phyloP scores from a whole-genome alignment of 2,888 invertebrate genomes.

The Sinhomidia bicolor region DNA sequence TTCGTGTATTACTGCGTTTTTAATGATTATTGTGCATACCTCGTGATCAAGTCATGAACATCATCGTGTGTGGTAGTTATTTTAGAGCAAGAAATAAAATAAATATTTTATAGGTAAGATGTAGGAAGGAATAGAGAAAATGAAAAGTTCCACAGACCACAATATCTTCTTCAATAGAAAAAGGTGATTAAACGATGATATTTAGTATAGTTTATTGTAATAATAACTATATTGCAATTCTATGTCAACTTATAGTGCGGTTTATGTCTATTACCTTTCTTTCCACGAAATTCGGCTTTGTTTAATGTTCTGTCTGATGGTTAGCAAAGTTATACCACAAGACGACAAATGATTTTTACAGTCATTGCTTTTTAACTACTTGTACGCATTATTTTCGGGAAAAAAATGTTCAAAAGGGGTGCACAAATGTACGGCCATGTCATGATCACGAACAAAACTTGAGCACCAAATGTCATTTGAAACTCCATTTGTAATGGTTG shows the following conservation, averaged over 20 bases:
- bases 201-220: too few species aligned
- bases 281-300: slow-evolving; percentile 56
- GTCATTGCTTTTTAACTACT: slow-evolving; percentile 37
- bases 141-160: background rate
- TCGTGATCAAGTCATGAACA: slow-evolving; percentile 27
- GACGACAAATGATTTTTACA: background rate
- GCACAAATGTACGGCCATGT: background rate
- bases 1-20: background rate
- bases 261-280: slow-evolving; percentile 34
- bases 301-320: slow-evolving; percentile 20
- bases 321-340: background rate
- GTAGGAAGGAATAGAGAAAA: slow-evolving; percentile 10
- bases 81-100: background rate
- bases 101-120: background rate
- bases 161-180: background rate
- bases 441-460: background rate
- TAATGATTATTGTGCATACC: background rate
- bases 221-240: too few species aligned
- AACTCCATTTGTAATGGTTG: slow-evolving; percentile 7
- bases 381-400: background rate
- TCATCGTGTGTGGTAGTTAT: slow-evolving; percentile 15
- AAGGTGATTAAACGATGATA: too few species aligned
- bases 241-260: slow-evolving; percentile 39
- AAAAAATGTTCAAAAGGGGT: background rate
- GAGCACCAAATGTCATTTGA: background rate